These are phyloP conservation scores for Anodontia alba DNA, from an alignment of 2,888 invertebrate species.

Conservation along the genomic window DNA sequence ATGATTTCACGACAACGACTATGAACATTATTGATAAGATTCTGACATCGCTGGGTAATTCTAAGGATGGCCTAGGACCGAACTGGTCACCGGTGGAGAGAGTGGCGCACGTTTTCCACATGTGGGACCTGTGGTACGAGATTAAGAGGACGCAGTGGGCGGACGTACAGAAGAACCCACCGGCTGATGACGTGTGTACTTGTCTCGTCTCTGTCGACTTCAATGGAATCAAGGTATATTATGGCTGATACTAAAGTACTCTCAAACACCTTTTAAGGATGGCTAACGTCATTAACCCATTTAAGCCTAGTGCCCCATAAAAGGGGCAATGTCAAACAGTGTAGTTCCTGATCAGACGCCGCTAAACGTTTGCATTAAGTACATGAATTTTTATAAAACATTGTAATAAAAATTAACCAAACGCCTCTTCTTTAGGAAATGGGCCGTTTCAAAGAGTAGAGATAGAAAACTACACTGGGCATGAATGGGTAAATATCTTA, in stretches of 20 bases:
- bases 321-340: background rate
- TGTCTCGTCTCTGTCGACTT: conserved; percentile 68
- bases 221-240: conserved; percentile 70
- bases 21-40: conserved; percentile 75
- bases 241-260: no score
- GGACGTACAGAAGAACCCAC: conserved; percentile 49
- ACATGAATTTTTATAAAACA: no score
- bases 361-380: no score
- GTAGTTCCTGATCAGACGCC: background rate
- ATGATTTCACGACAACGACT: conserved; percentile 65
- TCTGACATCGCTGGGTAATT: conserved; percentile 67
- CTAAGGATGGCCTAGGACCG: conserved; percentile 75
- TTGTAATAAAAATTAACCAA: no score
- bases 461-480: no score
- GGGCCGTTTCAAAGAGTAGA: no score
- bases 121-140: conserved; percentile 74
- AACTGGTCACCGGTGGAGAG: conserved; percentile 78
- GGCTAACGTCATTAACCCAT: no score
- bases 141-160: conserved; percentile 54
- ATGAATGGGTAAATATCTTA: no score
- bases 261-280: no score
- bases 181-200: conserved; percentile 61
- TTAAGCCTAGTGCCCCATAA: no score
- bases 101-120: conserved; percentile 76
- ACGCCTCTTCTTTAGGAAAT: no score